These are phyloP conservation scores for Anolis sagrei DNA, from an alignment of 2,113 vertebrate genomes.

Conservation along the genomic window DNA sequence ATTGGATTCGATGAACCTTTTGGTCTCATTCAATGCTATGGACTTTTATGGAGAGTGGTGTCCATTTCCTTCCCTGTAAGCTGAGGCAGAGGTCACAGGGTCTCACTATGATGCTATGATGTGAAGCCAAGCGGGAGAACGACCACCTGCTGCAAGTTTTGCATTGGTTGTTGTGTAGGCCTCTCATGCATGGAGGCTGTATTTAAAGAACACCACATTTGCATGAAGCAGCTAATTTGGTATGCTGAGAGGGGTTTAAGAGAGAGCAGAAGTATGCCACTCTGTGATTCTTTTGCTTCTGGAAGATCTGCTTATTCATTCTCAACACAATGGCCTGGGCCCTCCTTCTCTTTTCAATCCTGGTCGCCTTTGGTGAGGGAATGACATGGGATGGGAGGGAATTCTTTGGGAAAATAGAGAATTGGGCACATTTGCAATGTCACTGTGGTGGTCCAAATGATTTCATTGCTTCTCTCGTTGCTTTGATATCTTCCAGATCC, in stretches of 20 bases:
- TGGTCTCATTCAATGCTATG: too few relatives aligned
- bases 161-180: too few relatives aligned
- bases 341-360: neutral
- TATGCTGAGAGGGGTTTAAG: neutral
- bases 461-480: neutral
- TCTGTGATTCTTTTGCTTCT: neutral
- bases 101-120: too few relatives aligned
- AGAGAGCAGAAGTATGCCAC: neutral
- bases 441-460: neutral
- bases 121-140: too few relatives aligned
- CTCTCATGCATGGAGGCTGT: too few relatives aligned
- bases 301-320: neutral
- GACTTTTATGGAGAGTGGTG: too few relatives aligned
- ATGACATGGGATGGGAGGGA: neutral
- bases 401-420: neutral
- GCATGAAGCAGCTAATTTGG: neutral
- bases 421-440: too few relatives aligned
- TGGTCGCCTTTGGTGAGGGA: conserved; percentile 13
- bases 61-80: too few relatives aligned
- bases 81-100: too few relatives aligned
- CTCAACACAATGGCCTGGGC: neutral
- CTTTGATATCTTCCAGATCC: neutral
- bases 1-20: too few relatives aligned
- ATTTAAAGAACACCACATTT: neutral
- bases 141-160: too few relatives aligned